A percentile compares a stretch with the other conserved stretches of the same genome.
Evolutionary conservation across 2,113 vertebrate species (phyloP).

Genomic region (Rattus rattus): DNA sequence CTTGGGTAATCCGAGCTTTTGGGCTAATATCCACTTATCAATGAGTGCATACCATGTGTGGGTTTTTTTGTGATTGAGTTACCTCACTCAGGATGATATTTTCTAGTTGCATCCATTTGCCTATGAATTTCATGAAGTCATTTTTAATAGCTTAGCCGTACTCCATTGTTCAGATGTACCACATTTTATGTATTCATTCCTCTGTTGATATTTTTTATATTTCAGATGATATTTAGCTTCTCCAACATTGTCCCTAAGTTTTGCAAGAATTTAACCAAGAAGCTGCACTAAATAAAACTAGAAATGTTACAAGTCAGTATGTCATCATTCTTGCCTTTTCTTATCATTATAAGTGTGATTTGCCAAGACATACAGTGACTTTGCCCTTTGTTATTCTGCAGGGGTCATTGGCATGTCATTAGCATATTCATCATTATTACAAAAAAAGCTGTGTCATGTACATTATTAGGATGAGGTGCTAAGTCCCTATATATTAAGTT

Average conservation of each 20-base stretch:
- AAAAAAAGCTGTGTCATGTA: neutral
- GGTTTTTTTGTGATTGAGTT: too few relatives aligned
- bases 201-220: neutral
- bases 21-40: too few relatives aligned
- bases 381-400: slow-evolving; percentile 25
- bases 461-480: neutral
- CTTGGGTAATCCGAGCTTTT: too few relatives aligned
- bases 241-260: slow-evolving; percentile 2
- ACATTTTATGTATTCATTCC: too few relatives aligned
- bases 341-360: neutral
- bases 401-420: neutral
- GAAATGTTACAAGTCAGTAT: neutral
- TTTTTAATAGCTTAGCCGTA: too few relatives aligned
- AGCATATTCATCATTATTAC: slow-evolving; percentile 28
- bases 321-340: neutral
- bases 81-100: too few relatives aligned
- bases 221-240: slow-evolving; percentile 17
- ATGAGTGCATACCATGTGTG: too few relatives aligned
- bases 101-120: too few relatives aligned
- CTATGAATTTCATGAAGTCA: too few relatives aligned
- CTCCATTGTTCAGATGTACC: too few relatives aligned
- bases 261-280: slow-evolving; percentile 19
- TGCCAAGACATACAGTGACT: neutral
- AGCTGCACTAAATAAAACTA: neutral
- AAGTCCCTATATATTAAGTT: slow-evolving; percentile 39